Conservation (phyloP, 2,797 vertebrate species). For the Sternotherus odoratus region DNA sequence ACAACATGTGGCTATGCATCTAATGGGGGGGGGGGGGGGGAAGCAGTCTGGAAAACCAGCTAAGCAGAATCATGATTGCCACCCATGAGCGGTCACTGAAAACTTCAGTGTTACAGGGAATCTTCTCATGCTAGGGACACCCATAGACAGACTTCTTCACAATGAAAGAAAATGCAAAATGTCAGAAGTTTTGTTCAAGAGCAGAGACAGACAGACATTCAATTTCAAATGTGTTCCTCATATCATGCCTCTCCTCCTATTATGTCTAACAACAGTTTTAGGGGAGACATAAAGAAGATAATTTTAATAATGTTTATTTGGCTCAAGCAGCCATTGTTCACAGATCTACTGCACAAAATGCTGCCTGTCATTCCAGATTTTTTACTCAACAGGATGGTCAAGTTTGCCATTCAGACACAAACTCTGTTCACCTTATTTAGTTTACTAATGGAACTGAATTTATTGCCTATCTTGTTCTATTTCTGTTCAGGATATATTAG, state of each 20-base stretch:
- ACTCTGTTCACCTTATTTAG: not conserved
- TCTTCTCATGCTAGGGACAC: not conserved
- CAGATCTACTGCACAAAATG: not conserved
- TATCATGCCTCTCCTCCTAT: not conserved
- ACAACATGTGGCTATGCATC: not conserved
- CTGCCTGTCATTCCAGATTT: not conserved
- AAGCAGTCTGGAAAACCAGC: not conserved
- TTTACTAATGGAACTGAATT: not conserved
- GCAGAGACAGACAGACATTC: not conserved
- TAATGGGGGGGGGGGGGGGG: not conserved
- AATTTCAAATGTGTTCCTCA: not conserved
- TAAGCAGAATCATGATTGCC: not conserved
- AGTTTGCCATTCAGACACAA: not conserved
- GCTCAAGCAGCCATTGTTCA: too few species aligned
- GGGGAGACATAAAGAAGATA: not conserved
- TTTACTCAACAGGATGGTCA: not conserved
- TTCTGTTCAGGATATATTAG: not conserved
- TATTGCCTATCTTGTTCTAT: not conserved
- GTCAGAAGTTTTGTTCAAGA: not conserved
- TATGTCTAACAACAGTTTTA: not conserved
- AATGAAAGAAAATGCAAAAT: not conserved
- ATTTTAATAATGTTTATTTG: not conserved
- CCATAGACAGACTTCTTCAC: not conserved
- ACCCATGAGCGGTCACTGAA: not conserved
- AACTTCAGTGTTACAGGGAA: not conserved